Evolutionary conservation across 2,797 vertebrate species (phyloP), one percentile per base, ranked within the genome.

Genomic region (Centropyge bicolor): DNA sequence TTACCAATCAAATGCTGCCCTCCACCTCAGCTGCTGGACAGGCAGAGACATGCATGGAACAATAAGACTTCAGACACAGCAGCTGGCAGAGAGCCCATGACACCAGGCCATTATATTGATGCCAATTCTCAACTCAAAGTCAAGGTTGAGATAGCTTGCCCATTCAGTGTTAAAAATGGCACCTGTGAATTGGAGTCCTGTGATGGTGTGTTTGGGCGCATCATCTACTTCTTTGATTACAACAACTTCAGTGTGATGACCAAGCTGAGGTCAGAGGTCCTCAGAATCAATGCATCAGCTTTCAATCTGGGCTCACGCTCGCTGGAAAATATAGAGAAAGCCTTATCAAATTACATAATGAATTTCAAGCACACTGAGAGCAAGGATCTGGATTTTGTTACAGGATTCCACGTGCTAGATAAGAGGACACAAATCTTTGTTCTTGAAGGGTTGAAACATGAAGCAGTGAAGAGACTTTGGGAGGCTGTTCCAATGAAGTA

Each of bases 321-420:
- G 0, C 1, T 56, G 31, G 70, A 81, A 68, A 69, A 62, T 0
- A 38, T 85, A 0, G 81, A 93, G 73, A 89, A 78, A 70, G 82
- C 90, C 74, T 90, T 96, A 11, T 89, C 89, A 0, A 91, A 93
- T 71, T 88, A 93, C 80, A 90, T 54, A 41, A 82, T 94, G 69
- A 88, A 86, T 38, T 74, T 85, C 27, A 57, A 91, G 78, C 63
- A 73, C 27, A 81, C 87, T 78, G 84, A 91, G 4, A 89, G 82
- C 81, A 83, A 67, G 3, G 64, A 90, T 51, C 82, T 97, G 82
- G 95, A 98, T 68, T 74, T 96, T 74, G 87, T 98, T 80, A 96
- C 96, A 0, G 96, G 97, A 61, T 96, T 98, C 92, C 96, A 97
- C 22, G 57, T 97, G 72, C 31, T 93, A 69, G 96, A 98, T 60